Evolutionary conservation across 2,113 vertebrate species (phyloP).

Genomic region (Equus quagga): DNA sequence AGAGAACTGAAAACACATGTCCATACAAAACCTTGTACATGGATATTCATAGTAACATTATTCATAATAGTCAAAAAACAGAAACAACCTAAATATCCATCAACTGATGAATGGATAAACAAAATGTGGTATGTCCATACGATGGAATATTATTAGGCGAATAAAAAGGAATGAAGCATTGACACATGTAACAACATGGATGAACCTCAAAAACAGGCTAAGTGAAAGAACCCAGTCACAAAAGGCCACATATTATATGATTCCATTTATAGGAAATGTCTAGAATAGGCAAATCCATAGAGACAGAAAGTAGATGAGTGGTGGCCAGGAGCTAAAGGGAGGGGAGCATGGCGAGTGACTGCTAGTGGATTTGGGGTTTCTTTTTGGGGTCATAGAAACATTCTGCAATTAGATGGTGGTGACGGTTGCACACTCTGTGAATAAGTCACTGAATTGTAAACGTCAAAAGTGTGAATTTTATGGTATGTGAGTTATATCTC

Average conservation of each 20-base stretch:
- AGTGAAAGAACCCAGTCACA: neutral
- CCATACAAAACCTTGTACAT: neutral
- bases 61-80: neutral
- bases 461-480: neutral
- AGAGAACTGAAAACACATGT: neutral
- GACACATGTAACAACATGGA: neutral
- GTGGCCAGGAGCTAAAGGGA: neutral
- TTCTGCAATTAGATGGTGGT: neutral
- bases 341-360: neutral
- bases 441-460: neutral
- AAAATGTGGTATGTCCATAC: neutral
- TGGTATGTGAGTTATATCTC: neutral
- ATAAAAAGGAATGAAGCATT: neutral
- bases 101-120: neutral
- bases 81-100: neutral
- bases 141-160: neutral
- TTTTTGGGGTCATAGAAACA: neutral
- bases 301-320: neutral
- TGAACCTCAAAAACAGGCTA: neutral
- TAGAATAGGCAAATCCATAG: neutral
- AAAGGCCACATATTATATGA: neutral
- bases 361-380: neutral
- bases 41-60: neutral
- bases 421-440: neutral
- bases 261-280: neutral